A percentile compares a stretch with the other conserved stretches of the same genome.
Evolutionary conservation across 2,113 vertebrate genomes (phyloP).

Genomic region (Empidonax alnorum): DNA sequence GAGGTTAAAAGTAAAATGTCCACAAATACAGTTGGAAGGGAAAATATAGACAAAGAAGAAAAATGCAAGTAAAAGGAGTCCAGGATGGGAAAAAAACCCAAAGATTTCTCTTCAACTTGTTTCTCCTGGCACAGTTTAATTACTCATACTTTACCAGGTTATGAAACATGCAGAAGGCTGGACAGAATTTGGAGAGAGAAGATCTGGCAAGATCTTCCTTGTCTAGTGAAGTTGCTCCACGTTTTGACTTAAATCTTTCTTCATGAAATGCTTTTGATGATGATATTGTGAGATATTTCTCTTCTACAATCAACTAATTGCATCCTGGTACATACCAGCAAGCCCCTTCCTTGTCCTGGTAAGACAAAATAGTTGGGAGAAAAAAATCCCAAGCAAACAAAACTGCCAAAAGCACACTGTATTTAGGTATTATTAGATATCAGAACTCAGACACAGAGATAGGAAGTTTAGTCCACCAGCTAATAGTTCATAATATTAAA

Average conservation of each 20-base stretch:
- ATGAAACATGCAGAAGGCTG: background rate
- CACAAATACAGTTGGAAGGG: background rate
- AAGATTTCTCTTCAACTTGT: background rate
- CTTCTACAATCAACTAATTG: background rate
- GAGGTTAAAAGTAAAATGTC: background rate
- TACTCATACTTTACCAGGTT: background rate
- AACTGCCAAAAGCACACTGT: background rate
- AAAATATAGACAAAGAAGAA: background rate
- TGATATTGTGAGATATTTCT: background rate
- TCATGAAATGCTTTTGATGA: background rate
- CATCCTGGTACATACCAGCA: background rate
- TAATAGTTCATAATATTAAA: slow-evolving; percentile 28
- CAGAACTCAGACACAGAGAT: background rate
- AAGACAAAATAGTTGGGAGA: background rate
- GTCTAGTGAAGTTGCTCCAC: background rate
- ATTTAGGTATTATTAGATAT: background rate
- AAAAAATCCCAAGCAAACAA: background rate
- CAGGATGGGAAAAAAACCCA: background rate
- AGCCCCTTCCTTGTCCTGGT: background rate
- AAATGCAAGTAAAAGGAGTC: background rate
- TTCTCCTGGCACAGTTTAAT: background rate
- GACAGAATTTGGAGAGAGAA: background rate
- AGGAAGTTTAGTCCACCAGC: background rate
- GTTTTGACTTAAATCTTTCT: background rate
- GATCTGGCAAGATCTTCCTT: background rate